Evolutionary conservation across 2,888 invertebrate species (phyloP).

Genomic region (Dione vanillae): DNA sequence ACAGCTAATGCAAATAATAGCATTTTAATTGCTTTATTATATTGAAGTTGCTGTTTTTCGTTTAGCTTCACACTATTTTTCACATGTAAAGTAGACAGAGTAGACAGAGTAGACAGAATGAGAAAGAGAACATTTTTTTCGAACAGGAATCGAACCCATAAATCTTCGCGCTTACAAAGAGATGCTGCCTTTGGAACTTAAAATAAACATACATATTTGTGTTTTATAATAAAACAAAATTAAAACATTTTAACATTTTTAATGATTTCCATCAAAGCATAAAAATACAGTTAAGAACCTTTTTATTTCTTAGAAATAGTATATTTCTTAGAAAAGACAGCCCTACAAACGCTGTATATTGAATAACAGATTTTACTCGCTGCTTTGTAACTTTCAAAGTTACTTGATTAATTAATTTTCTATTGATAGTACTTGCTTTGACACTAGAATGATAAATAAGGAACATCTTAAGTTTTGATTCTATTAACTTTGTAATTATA

Average conservation of each 20-base stretch:
- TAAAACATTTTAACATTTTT: not conserved
- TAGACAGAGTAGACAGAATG: too few species aligned
- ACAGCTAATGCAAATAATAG: too few species aligned
- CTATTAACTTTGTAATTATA: slow-evolving; percentile 8
- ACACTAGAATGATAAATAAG: slow-evolving; percentile 13
- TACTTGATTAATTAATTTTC: slow-evolving; percentile 33
- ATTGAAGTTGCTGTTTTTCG: too few species aligned
- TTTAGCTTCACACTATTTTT: too few species aligned
- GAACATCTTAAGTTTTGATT: slow-evolving; percentile 2
- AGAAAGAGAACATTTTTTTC: too few species aligned
- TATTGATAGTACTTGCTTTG: slow-evolving; percentile 25
- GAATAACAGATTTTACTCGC: slow-evolving; percentile 33
- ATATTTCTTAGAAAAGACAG: not conserved
- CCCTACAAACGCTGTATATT: slow-evolving; percentile 30
- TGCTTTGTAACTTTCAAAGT: slow-evolving; percentile 31
- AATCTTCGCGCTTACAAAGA: too few species aligned
- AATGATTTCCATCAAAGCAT: not conserved
- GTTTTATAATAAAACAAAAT: not conserved
- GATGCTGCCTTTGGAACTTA: too few species aligned
- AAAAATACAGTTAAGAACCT: not conserved
- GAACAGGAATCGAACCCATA: too few species aligned
- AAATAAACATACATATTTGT: too few species aligned
- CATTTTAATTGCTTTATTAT: too few species aligned
- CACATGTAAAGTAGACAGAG: too few species aligned
- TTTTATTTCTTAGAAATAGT: too few species aligned